phyloP scores from a whole-genome alignment of 2,888 invertebrate species.

The Ligdia adustata region DNA sequence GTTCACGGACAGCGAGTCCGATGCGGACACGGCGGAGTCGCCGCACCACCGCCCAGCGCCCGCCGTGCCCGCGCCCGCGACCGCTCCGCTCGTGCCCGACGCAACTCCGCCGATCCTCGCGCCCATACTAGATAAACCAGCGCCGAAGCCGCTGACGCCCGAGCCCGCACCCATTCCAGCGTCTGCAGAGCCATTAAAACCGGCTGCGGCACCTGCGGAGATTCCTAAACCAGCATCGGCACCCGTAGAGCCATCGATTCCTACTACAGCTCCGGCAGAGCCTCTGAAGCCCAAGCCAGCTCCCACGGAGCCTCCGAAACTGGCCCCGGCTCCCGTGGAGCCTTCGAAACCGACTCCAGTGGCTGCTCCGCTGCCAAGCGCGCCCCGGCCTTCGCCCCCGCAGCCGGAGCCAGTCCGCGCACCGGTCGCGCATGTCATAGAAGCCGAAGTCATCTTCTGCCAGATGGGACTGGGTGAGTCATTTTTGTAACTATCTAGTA shows the following conservation, averaged over 20 bases:
- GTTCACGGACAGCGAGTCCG: slow-evolving; percentile 84
- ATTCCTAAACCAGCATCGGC: slow-evolving; percentile 37
- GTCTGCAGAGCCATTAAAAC: slow-evolving; percentile 44
- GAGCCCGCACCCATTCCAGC: slow-evolving; percentile 48
- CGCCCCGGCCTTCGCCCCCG: slow-evolving; percentile 32
- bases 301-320: slow-evolving; percentile 35
- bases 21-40: slow-evolving; percentile 77
- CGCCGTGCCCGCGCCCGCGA: slow-evolving; percentile 45
- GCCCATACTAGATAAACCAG: slow-evolving; percentile 17
- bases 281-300: slow-evolving; percentile 50
- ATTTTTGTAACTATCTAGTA: slow-evolving; percentile 32
- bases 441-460: slow-evolving; percentile 88
- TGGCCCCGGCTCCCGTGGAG: slow-evolving; percentile 44
- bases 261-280: slow-evolving; percentile 50
- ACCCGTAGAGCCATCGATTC: slow-evolving; percentile 27
- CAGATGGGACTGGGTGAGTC: slow-evolving; percentile 88
- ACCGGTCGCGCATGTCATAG: slow-evolving; percentile 79
- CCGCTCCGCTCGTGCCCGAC: slow-evolving; percentile 39
- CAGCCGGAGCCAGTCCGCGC: slow-evolving; percentile 48
- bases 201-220: slow-evolving; percentile 37
- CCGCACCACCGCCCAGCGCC: slow-evolving; percentile 68
- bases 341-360: slow-evolving; percentile 39
- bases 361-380: slow-evolving; percentile 54
- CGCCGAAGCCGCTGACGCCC: slow-evolving; percentile 41
- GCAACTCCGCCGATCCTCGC: slow-evolving; percentile 23